Conservation (phyloP, 2,888 invertebrate genomes). For the Drosophila macrothrix region DNA sequence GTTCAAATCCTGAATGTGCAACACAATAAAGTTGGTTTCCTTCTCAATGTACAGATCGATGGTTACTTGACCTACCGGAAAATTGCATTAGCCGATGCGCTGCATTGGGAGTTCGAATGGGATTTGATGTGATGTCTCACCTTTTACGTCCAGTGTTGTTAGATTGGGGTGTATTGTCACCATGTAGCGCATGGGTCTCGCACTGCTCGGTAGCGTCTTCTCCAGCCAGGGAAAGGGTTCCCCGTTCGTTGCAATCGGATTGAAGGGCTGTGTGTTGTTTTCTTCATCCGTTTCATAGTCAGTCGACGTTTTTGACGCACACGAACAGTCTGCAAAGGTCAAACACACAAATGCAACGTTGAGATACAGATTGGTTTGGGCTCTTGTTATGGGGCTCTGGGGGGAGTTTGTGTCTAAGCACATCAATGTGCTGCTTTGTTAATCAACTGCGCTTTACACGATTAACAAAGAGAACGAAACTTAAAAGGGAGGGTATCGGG, state of each 20-base stretch:
- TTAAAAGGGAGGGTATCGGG: conserved; percentile 2
- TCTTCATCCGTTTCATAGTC: conserved; percentile 88
- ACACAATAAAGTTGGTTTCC: conserved; percentile 92
- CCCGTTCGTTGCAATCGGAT: conserved; percentile 90
- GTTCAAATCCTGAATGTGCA: conserved; percentile 94
- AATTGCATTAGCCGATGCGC: conserved; percentile 31
- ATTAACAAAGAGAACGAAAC: conserved; percentile 63
- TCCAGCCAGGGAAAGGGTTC: conserved; percentile 92
- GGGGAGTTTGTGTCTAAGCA: conserved; percentile 67
- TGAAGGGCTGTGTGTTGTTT: conserved; percentile 87
- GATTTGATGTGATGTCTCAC: conserved; percentile 85
- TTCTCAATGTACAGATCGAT: conserved; percentile 94
- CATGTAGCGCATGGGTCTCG: conserved; percentile 93
- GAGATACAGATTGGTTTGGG: conserved; percentile 19
- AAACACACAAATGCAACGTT: conserved; percentile 48
- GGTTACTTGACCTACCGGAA: conserved; percentile 90
- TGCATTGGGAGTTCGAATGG: background rate
- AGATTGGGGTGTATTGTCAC: conserved; percentile 97
- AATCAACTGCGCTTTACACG: conserved; percentile 77
- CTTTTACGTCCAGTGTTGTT: conserved; percentile 94
- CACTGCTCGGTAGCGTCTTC: conserved; percentile 91
- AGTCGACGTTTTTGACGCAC: conserved; percentile 88
- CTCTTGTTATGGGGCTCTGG: conserved; percentile 33
- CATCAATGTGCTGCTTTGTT: conserved; percentile 60
- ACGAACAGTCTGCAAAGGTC: conserved; percentile 88